These are phyloP conservation scores for Empis stercorea DNA, from an alignment of 2,888 invertebrate species.

Conservation along the genomic window DNA sequence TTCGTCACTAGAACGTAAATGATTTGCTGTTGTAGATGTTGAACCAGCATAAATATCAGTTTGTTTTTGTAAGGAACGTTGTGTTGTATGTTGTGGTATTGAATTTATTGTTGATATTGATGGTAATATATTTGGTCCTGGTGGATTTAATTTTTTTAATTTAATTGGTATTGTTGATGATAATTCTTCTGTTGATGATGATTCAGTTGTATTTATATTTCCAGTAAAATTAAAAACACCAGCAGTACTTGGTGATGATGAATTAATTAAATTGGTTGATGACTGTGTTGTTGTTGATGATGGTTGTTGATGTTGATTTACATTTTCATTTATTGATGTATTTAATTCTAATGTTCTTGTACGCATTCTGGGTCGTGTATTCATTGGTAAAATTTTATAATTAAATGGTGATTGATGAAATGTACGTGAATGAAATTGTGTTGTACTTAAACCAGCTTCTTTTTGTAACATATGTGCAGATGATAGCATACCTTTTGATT, in stretches of 20 bases:
- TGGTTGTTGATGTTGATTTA: background rate
- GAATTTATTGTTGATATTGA: too few species aligned
- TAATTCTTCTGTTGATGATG: background rate
- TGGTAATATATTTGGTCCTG: background rate
- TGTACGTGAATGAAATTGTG: slow-evolving; percentile 30
- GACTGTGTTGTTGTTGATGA: too few species aligned
- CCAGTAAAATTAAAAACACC: background rate
- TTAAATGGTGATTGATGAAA: slow-evolving; percentile 36
- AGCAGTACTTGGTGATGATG: background rate
- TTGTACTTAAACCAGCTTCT: slow-evolving; percentile 53
- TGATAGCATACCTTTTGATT: slow-evolving; percentile 57
- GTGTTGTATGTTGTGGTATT: background rate
- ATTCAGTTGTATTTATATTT: background rate
- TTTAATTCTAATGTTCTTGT: slow-evolving; percentile 23
- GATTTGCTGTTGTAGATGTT: slow-evolving; percentile 32
- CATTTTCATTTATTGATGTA: slow-evolving; percentile 8
- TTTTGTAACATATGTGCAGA: slow-evolving; percentile 60
- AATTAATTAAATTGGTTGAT: too few species aligned
- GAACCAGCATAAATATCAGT: background rate
- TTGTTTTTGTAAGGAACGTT: background rate
- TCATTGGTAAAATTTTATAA: slow-evolving; percentile 25
- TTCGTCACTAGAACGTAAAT: slow-evolving; percentile 7
- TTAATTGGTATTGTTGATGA: background rate
- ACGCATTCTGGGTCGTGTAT: slow-evolving; percentile 25
- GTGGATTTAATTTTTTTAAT: background rate